Base-by-base conservation (phyloP, 1,140 invertebrate species). In the Eriosoma lanigerum region DNA sequence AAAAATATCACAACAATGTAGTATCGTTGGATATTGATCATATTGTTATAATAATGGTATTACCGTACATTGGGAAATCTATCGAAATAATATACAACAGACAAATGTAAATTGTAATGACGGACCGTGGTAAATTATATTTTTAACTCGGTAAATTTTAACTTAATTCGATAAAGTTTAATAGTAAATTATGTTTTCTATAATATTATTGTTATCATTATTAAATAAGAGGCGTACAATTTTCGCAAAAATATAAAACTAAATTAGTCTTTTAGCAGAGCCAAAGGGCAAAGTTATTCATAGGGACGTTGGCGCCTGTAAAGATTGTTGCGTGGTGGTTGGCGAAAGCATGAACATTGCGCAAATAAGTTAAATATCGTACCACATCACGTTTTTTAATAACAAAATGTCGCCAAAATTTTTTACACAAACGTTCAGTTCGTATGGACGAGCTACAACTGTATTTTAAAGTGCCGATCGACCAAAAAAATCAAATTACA, bases 321-420 rank as follows among this genome's bases (percentile, higher is more conserved):
- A 10, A 13, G 4, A 12, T 10, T 15, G 46, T 48, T 15, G 46
- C 10, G 13, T 12, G 12, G n/a, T 15, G 21, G 3, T n/a, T 1
- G 38, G 19, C 3, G 12, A 1, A 10, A 46, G n/a, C 21, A 46
- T 46, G 38, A 46, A 46, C 38, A 12, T 68, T 68, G 38, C 38
- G n/a, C 38, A 68, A 68, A 68, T 15, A 46, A 38, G 17, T 66
- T 13, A 19, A 62, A 62, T 24, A 17, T 44, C 38, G 62, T 44
- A 38, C 62, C 19, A 19, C 62, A 8, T 38, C 32, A 21, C 12
- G 32, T 66, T 68, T 68, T 68, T 46, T 32, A 46, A 24, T n/a
- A 68, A 44, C 64, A 19, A 44, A 44, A 66, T 66, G 29, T 19
- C 62, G 62, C 62, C 64, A 68, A 46, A 68, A 68, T 12, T 8